Evolutionary conservation across 2,113 vertebrate species (phyloP).

Genomic region (Gasterosteus nipponicus): DNA sequence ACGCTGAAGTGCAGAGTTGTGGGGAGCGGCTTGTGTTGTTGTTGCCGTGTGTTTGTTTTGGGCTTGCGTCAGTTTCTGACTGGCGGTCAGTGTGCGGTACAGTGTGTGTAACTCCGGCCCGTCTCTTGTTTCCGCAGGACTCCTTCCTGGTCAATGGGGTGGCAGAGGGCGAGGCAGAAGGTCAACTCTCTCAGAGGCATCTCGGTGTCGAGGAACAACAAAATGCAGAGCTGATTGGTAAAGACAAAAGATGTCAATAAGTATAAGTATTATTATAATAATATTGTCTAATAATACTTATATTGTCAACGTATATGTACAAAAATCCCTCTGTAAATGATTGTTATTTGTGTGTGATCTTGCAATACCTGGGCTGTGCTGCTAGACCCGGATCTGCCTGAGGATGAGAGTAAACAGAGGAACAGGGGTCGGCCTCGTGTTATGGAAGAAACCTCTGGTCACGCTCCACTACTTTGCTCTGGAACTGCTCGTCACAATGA

Average conservation of each 20-base stretch:
- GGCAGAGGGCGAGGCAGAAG: constrained; percentile 84
- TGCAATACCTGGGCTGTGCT: neutral
- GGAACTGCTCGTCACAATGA: constrained; percentile 85
- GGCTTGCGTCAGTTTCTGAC: neutral
- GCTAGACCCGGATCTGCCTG: constrained; percentile 72
- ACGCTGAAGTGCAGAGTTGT: neutral
- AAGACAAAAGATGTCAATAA: neutral
- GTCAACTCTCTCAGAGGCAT: constrained; percentile 82
- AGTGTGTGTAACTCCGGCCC: neutral
- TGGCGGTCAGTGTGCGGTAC: neutral
- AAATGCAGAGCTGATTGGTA: constrained; percentile 85
- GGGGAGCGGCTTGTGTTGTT: neutral
- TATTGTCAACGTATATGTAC: neutral
- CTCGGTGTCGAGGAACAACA: constrained; percentile 81
- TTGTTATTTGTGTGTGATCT: constrained; percentile 14
- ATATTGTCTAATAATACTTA: neutral
- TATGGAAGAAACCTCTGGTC: constrained; percentile 88
- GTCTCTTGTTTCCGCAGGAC: constrained; percentile 35
- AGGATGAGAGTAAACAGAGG: constrained; percentile 81
- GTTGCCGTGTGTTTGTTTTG: constrained; percentile 17
- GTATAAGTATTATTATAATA: too few species aligned
- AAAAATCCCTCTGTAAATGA: neutral
- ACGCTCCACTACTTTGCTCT: constrained; percentile 90
- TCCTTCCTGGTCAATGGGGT: constrained; percentile 79
- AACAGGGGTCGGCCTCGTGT: constrained; percentile 83